Percentiles rank a stretch among this genome's conserved stretches.
phyloP scores from a whole-genome alignment of 2,113 vertebrate species.

The Pangasianodon gigas region DNA sequence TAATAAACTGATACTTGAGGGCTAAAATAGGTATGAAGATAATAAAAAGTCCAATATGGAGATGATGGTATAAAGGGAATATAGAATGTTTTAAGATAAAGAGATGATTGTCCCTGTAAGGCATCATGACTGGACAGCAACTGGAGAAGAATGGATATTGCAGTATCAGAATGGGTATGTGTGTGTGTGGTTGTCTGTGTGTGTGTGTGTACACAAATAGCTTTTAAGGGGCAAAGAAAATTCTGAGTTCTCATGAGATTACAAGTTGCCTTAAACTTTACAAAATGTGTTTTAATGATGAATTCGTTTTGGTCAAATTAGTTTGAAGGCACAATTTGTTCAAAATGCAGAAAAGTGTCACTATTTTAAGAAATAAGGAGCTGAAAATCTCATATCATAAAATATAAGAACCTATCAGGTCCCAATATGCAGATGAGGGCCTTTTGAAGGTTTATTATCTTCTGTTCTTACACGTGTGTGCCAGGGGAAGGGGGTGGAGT shows the following conservation, averaged over 20 bases:
- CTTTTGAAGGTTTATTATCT: neutral
- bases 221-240: neutral
- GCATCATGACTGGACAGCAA: conserved; percentile 23
- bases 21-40: conserved; percentile 57
- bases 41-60: conserved; percentile 50
- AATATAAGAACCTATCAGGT: neutral
- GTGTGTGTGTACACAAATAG: neutral
- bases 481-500: neutral
- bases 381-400: neutral
- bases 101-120: conserved; percentile 48
- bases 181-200: neutral
- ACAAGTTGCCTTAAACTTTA: neutral
- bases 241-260: neutral
- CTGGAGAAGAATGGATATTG: neutral
- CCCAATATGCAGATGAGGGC: neutral
- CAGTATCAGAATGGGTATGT: neutral
- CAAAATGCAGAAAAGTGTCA: neutral
- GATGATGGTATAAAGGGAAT: conserved; percentile 15
- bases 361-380: neutral
- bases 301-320: neutral
- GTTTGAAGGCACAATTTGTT: neutral
- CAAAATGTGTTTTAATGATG: neutral
- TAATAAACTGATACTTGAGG: conserved; percentile 54
- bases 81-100: conserved; percentile 38
- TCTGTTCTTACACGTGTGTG: neutral